These are phyloP conservation scores for Sminthurinus signatus DNA, from an alignment of 1,140 invertebrate species.

Conservation along the genomic window DNA sequence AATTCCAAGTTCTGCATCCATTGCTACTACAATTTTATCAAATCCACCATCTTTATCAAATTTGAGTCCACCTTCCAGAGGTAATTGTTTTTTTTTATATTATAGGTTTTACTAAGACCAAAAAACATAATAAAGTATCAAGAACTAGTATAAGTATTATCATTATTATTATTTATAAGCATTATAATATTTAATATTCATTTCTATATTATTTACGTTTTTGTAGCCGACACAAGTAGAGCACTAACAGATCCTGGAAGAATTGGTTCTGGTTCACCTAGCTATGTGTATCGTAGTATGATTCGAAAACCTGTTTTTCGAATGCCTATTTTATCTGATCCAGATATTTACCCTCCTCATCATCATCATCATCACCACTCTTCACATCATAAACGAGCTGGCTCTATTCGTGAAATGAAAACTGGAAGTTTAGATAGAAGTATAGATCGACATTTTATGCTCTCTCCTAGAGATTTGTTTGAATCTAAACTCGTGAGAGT, in stretches of 20 bases:
- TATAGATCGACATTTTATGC: conserved; percentile 29
- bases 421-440: conserved; percentile 34
- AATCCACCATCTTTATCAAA: conserved; percentile 9
- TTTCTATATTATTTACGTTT: no score
- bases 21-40: conserved; percentile 32
- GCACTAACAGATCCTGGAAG: conserved; percentile 26
- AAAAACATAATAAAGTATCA: background rate
- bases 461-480: conserved; percentile 35
- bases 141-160: no score
- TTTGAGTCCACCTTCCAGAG: conserved; percentile 8
- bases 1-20: conserved; percentile 61
- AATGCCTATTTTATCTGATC: conserved; percentile 30
- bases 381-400: background rate
- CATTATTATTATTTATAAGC: no score
- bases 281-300: conserved; percentile 30
- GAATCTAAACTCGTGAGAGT: conserved; percentile 35
- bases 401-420: conserved; percentile 20
- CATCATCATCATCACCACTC: no score
- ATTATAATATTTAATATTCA: no score
- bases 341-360: conserved; percentile 26
- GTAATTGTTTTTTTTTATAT: conserved; percentile 7
- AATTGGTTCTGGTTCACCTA: conserved; percentile 15
- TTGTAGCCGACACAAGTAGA: conserved; percentile 22
- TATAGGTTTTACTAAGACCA: background rate
- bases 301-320: conserved; percentile 34